Evolutionary conservation across 2,888 invertebrate species (phyloP).

Genomic region (Nezara viridula): DNA sequence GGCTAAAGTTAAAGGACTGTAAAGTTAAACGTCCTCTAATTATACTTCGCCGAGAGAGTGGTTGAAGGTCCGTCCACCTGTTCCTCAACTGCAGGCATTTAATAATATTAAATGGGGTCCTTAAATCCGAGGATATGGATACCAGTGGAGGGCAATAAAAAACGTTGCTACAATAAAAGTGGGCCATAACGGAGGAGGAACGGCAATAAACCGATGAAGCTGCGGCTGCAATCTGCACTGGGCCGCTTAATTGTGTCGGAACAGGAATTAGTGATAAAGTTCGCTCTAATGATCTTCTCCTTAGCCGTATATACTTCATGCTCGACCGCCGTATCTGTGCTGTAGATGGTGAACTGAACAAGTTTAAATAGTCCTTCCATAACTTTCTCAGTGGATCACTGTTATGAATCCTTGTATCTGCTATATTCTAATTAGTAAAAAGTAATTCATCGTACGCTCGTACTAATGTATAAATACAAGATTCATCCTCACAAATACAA

Average conservation of each 20-base stretch:
- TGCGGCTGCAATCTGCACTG: conserved; percentile 39
- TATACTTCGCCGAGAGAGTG: neutral
- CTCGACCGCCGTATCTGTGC: neutral
- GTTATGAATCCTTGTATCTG: too few relatives aligned
- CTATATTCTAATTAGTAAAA: too few relatives aligned
- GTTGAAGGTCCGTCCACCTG: neutral
- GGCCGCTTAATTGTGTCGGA: conserved; percentile 23
- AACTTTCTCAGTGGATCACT: neutral
- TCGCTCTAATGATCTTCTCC: neutral
- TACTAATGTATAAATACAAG: too few relatives aligned
- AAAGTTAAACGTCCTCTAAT: neutral
- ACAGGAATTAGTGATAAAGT: conserved; percentile 48
- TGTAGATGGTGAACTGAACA: neutral
- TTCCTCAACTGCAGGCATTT: neutral
- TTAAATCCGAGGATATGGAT: neutral
- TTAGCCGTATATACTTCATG: neutral
- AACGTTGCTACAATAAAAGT: conserved; percentile 35
- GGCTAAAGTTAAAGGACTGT: neutral
- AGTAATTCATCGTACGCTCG: too few relatives aligned
- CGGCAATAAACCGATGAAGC: neutral
- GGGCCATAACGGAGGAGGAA: neutral
- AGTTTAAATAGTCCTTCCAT: neutral
- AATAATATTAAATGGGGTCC: neutral
- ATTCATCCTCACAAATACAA: too few relatives aligned
- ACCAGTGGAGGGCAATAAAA: neutral